Conservation (phyloP, 2,888 invertebrate genomes). For the Limnephilus auricula region DNA sequence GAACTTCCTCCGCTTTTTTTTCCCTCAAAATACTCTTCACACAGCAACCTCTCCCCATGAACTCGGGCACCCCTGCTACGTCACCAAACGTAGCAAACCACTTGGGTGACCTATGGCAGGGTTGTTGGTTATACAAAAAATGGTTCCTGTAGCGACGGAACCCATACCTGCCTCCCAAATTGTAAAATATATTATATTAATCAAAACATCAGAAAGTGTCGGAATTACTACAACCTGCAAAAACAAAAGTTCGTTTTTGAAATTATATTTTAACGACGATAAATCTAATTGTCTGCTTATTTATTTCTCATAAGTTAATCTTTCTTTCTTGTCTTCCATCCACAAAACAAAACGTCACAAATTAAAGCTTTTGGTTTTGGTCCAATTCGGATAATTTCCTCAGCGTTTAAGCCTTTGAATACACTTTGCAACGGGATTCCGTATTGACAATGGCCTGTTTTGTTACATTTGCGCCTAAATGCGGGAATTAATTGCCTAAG, state of each 20-base stretch:
- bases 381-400: neutral
- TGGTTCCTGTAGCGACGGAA: too few species aligned
- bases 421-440: neutral
- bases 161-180: too few species aligned
- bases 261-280: neutral
- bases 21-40: too few species aligned
- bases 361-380: neutral
- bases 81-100: too few species aligned
- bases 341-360: neutral
- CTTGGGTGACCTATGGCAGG: too few species aligned
- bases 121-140: too few species aligned
- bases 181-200: too few species aligned
- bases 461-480: conserved; percentile 25
- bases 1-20: too few species aligned
- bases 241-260: neutral
- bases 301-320: neutral
- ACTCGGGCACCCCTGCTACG: too few species aligned
- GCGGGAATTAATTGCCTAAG: conserved; percentile 36
- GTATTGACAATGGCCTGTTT: conserved; percentile 22
- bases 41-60: too few species aligned
- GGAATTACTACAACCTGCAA: neutral
- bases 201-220: too few species aligned
- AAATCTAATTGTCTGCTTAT: neutral
- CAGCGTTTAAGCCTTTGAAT: neutral
- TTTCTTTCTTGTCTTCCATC: neutral